Evolutionary conservation across 2,888 invertebrate genomes (phyloP), one percentile per base, ranked within the genome.

Genomic region (Eupelmus urozonus): DNA sequence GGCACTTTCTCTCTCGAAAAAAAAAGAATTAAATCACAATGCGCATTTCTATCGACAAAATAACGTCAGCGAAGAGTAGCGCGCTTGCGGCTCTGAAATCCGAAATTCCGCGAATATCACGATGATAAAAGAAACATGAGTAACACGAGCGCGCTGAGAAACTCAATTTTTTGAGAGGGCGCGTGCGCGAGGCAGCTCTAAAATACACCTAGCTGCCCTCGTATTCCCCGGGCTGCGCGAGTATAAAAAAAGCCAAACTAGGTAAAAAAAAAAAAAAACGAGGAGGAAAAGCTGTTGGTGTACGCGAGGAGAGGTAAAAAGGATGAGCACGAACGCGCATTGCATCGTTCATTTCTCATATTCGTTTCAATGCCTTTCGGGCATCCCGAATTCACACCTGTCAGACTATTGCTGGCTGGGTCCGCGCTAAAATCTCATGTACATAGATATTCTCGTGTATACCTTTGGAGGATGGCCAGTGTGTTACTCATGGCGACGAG

Each of bases 131-230:
- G 59, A 59, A 29, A 29, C 23, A n/a, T 20, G 73, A 66, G 40
- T 20, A 16, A 18, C 27, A 16, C 18, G 62, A 49, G 72, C 42
- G 45, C 45, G 25, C 13, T 34, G 45, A 49, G 65, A 66, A 40
- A 62, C 25, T 51, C 86, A 86, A 86, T 86, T 87, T 85, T 82
- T 84, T 78, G 82, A 79, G 75, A 71, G 63, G 63, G 72, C 63
- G 74, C 69, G 62, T 40, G 53, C 53, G 49, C 69, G 63, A 34
- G 60, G 63, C 63, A 53, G 62, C 53, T 25, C 62, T 62, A 40
- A 72, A 62, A 53, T 62, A 62, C 27, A 40, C 25, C 2, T 29
- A 18, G 1, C 23, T 16, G 53, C 13, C 13, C 16, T n/a, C 53
- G n/a, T 20, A 63, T 63, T 60, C n/a, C 11, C 18, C 27, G 70